phyloP scores from a whole-genome alignment of 2,113 vertebrate genomes.

The Micronycteris hirsuta region DNA sequence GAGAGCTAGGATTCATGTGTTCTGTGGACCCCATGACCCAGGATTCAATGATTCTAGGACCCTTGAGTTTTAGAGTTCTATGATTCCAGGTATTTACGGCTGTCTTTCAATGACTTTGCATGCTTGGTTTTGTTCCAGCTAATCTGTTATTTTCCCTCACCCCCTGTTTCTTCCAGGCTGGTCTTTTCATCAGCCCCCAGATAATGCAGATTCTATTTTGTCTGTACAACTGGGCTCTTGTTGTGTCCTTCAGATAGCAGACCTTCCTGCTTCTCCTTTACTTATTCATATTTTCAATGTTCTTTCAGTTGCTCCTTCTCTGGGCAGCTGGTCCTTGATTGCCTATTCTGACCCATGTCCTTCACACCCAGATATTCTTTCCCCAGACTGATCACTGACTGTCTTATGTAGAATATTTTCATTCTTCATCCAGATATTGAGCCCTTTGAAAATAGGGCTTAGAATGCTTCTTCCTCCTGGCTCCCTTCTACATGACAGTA shows the following conservation, averaged over 20 bases:
- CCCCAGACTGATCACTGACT: not conserved
- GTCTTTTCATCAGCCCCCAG: not conserved
- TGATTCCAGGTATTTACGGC: not conserved
- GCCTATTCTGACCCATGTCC: not conserved
- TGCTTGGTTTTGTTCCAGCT: not conserved
- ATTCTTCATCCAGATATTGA: not conserved
- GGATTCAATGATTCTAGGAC: not conserved
- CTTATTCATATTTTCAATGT: not conserved
- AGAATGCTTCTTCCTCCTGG: not conserved
- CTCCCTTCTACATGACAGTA: not conserved
- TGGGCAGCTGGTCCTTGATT: not conserved
- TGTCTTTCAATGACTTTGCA: not conserved
- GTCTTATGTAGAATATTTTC: not conserved
- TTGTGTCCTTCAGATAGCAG: not conserved
- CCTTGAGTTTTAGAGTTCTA: not conserved
- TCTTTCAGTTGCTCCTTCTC: constrained; percentile 8
- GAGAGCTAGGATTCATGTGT: not conserved
- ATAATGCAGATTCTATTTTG: not conserved
- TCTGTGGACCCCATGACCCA: not conserved
- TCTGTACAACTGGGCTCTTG: not conserved
- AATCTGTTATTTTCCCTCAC: not conserved
- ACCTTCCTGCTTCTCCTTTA: not conserved
- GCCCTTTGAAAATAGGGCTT: not conserved
- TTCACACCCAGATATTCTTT: not conserved
- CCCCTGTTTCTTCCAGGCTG: not conserved